Evolutionary conservation across 2,113 vertebrate species (phyloP).

Genomic region (Poeciliopsis occidentalis): DNA sequence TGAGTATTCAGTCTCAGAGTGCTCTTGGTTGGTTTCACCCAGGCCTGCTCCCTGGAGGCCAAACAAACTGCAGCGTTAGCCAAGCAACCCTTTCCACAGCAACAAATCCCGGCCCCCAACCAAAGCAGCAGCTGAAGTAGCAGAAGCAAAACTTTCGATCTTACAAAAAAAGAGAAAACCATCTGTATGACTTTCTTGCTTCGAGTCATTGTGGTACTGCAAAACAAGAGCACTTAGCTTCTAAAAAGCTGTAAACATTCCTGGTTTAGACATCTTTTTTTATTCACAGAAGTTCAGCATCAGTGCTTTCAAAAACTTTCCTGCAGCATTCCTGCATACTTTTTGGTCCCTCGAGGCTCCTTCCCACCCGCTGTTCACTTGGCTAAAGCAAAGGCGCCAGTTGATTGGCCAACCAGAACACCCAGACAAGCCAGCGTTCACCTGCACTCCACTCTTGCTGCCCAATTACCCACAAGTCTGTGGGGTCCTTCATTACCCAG

Average conservation of each 20-base stretch:
- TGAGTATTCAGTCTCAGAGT: constrained; percentile 56
- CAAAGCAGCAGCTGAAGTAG: constrained; percentile 35
- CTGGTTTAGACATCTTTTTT: constrained; percentile 39
- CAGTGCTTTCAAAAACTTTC: constrained; percentile 63
- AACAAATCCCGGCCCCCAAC: constrained; percentile 48
- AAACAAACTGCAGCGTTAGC: constrained; percentile 52
- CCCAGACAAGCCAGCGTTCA: constrained; percentile 69
- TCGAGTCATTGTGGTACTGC: constrained; percentile 25
- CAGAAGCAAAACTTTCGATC: constrained; percentile 9
- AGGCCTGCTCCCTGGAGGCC: constrained; percentile 47
- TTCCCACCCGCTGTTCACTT: constrained; percentile 49
- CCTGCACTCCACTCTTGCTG: constrained; percentile 73
- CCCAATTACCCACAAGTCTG: constrained; percentile 79
- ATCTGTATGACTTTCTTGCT: constrained; percentile 39
- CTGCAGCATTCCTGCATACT: constrained; percentile 47
- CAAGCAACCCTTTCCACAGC: constrained; percentile 36
- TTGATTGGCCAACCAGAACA: constrained; percentile 80
- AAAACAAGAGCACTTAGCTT: constrained; percentile 20
- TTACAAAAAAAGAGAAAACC: constrained; percentile 14
- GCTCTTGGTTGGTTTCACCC: constrained; percentile 35
- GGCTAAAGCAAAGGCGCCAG: constrained; percentile 55
- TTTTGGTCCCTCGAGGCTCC: constrained; percentile 56
- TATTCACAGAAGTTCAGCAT: constrained; percentile 57
- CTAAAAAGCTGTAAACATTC: constrained; percentile 43
- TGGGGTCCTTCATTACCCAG: constrained; percentile 75